Percentiles rank a stretch among this genome's conserved stretches.
phyloP scores from a whole-genome alignment of 2,113 vertebrate species.

The Elanoides forficatus region DNA sequence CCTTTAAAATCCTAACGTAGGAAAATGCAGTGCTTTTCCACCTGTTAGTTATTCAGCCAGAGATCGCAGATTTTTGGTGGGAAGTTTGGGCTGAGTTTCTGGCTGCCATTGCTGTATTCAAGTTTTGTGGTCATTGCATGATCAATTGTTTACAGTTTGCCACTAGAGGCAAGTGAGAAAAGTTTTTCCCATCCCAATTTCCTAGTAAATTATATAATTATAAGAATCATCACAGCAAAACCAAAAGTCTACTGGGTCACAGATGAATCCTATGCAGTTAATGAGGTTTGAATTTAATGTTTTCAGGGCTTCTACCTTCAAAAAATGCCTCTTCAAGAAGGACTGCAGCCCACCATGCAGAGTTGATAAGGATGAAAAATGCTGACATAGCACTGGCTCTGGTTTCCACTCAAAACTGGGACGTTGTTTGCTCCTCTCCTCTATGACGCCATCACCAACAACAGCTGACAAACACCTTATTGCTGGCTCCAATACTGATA shows the following conservation, averaged over 20 bases:
- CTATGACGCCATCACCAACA: background rate
- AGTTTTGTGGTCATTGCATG: background rate
- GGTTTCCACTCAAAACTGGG: background rate
- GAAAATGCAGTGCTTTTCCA: background rate
- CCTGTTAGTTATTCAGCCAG: background rate
- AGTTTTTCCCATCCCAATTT: background rate
- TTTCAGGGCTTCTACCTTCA: background rate
- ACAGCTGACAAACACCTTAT: background rate
- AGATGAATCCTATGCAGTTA: background rate
- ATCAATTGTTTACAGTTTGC: background rate
- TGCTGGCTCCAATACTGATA: background rate
- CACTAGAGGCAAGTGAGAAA: background rate
- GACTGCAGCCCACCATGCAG: background rate
- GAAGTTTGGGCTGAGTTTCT: background rate
- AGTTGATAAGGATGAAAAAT: background rate
- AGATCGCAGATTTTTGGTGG: background rate
- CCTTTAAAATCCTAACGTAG: background rate
- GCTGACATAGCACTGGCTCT: fast-evolving
- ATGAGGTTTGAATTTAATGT: background rate
- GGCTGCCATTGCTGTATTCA: background rate
- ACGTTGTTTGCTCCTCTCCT: background rate
- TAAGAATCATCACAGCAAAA: background rate
- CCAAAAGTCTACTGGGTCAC: background rate
- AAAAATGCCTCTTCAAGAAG: background rate
- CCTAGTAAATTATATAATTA: background rate